A percentile compares a stretch with the other conserved stretches of the same genome.
Conservation (phyloP, 2,797 vertebrate species). For the Pseudochaenichthys georgianus region DNA sequence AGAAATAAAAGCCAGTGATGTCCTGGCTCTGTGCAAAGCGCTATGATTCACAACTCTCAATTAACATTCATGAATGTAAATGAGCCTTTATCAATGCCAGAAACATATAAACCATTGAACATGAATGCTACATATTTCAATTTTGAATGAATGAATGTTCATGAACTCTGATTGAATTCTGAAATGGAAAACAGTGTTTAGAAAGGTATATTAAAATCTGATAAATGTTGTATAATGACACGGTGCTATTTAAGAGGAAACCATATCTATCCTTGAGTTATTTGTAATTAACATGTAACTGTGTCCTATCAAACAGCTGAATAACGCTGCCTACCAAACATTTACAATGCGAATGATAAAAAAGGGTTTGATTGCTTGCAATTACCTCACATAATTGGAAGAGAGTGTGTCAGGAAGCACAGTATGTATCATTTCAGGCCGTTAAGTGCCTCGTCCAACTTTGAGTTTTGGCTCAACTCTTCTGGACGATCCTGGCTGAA, state of each 20-base stretch:
- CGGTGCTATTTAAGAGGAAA: slow-evolving; percentile 5
- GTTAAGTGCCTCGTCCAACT: slow-evolving; percentile 15
- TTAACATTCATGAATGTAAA: slow-evolving; percentile 68
- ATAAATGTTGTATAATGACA: slow-evolving; percentile 13
- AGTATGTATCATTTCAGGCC: slow-evolving; percentile 29
- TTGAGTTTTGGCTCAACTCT: slow-evolving; percentile 21
- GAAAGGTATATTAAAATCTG: slow-evolving; percentile 26
- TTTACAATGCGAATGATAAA: slow-evolving; percentile 55
- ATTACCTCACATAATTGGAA: slow-evolving; percentile 56
- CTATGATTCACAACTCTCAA: slow-evolving; percentile 48
- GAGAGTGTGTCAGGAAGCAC: slow-evolving; percentile 50
- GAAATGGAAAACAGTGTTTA: slow-evolving; percentile 3
- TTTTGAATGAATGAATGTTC: slow-evolving; percentile 16
- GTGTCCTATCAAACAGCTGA: slow-evolving; percentile 50
- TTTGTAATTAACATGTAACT: slow-evolving; percentile 30
- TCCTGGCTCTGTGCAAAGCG: slow-evolving; percentile 21
- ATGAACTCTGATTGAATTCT: slow-evolving; percentile 16
- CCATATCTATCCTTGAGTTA: slow-evolving; percentile 30
- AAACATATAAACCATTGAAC: neutral
- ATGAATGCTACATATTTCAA: slow-evolving; percentile 28
- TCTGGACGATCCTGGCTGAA: slow-evolving; percentile 18
- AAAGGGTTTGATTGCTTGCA: slow-evolving; percentile 52
- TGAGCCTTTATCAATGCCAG: slow-evolving; percentile 37
- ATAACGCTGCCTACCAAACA: slow-evolving; percentile 45
- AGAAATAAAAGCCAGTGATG: slow-evolving; percentile 47